Evolutionary conservation across 2,797 vertebrate genomes (phyloP).

Genomic region (Enteromius thamalakanensis): DNA sequence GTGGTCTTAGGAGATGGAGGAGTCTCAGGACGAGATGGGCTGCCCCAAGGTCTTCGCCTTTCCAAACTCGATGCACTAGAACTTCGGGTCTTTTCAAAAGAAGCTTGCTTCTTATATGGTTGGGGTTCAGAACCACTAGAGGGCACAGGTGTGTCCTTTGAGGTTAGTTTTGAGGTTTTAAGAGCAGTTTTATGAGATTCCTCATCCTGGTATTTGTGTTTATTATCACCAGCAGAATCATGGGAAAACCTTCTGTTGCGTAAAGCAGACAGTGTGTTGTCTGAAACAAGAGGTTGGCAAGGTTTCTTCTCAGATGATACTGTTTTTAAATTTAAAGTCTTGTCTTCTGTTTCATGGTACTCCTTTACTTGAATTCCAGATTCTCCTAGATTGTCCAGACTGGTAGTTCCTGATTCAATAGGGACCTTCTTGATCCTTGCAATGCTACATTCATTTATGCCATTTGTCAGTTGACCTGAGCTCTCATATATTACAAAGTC

Average conservation of each 20-base stretch:
- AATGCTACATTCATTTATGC: constrained; percentile 41
- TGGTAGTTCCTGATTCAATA: constrained; percentile 36
- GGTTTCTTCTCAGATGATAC: constrained; percentile 30
- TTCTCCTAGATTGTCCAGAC: constrained; percentile 50
- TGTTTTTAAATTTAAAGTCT: constrained; percentile 40
- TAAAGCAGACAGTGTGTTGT: constrained; percentile 26
- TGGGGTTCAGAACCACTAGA: constrained; percentile 18
- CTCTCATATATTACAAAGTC: constrained; percentile 33
- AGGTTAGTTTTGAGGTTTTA: constrained; percentile 57
- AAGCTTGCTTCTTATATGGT: constrained; percentile 71
- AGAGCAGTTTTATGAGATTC: constrained; percentile 59
- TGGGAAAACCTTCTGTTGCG: constrained; percentile 58
- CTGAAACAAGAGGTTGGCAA: constrained; percentile 35
- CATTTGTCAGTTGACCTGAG: constrained; percentile 58
- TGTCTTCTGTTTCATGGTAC: constrained; percentile 26
- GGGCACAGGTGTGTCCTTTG: constrained; percentile 60
- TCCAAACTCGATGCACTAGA: constrained; percentile 71
- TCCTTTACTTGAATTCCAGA: constrained; percentile 56
- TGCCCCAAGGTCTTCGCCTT: constrained; percentile 78
- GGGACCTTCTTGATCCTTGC: constrained; percentile 38
- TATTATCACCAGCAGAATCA: constrained; percentile 60
- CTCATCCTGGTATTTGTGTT: constrained; percentile 70
- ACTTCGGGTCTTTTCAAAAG: constrained; percentile 66
- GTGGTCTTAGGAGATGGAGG: constrained; percentile 67
- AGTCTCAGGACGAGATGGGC: constrained; percentile 69